Percentiles rank a stretch among this genome's conserved stretches.
Conservation (phyloP, 2,888 invertebrate genomes). For the Drosophila neutralis region DNA sequence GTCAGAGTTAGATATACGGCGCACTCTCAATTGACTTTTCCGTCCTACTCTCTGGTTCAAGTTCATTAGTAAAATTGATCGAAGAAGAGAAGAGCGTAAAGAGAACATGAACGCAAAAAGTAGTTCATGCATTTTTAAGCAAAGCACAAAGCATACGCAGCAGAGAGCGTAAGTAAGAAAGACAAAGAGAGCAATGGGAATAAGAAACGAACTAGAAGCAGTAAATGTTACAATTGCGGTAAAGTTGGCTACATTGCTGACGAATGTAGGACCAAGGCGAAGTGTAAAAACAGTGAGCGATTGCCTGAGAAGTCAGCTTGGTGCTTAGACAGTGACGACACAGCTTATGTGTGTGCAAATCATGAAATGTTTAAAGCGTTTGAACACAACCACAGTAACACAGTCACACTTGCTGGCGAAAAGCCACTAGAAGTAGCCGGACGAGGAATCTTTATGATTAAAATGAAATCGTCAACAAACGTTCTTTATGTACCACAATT, state of each 20-base stretch:
- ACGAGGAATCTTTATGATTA: not conserved
- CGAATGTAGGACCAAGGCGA: not conserved
- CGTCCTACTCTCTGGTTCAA: not conserved
- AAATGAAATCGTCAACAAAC: not conserved
- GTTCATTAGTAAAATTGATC: not conserved
- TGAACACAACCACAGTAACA: not conserved
- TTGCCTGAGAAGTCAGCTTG: not conserved
- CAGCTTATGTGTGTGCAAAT: not conserved
- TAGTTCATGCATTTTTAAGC: not conserved
- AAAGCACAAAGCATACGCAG: not conserved
- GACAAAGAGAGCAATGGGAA: not conserved
- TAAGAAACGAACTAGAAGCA: not conserved
- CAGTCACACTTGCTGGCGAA: not conserved
- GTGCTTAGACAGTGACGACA: not conserved
- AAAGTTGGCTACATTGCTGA: not conserved
- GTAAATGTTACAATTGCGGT: not conserved
- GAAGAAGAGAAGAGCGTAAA: not conserved
- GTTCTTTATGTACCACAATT: not conserved
- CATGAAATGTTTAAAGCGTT: not conserved
- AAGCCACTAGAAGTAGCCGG: not conserved
- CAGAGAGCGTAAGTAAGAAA: not conserved
- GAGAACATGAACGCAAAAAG: not conserved
- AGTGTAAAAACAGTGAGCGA: not conserved
- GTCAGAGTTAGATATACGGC: not conserved
- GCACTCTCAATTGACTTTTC: not conserved